Evolutionary conservation across 1,140 invertebrate species (phyloP).

Genomic region (Procambarus clarkii): DNA sequence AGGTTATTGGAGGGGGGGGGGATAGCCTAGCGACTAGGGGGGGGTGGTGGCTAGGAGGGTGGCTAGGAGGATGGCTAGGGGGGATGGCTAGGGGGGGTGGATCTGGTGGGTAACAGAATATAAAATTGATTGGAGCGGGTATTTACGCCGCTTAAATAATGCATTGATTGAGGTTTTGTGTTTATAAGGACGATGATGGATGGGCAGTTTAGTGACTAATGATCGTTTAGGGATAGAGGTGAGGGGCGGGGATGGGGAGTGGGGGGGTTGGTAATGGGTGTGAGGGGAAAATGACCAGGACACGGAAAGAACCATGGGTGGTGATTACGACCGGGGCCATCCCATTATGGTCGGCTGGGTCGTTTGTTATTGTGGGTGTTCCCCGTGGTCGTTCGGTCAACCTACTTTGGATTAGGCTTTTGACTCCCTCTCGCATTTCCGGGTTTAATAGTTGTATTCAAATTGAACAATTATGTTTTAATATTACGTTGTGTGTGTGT

Average conservation of each 20-base stretch:
- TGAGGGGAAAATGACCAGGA: not conserved
- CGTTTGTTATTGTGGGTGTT: not conserved
- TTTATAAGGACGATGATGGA: constrained; percentile 42
- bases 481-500: no score
- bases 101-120: constrained; percentile 29
- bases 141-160: constrained; percentile 21
- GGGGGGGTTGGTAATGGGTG: not conserved
- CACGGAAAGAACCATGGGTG: not conserved
- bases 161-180: constrained; percentile 34
- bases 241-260: not conserved
- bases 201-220: constrained; percentile 49
- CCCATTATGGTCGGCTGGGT: not conserved
- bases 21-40: no score
- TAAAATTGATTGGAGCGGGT: constrained; percentile 42
- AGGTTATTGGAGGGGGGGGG: not conserved
- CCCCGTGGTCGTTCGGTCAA: not conserved
- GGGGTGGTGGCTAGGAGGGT: not conserved
- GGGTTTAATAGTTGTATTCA: no score
- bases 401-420: no score
- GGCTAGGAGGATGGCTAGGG: not conserved
- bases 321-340: not conserved
- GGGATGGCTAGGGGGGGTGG: not conserved
- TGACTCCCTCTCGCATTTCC: no score
- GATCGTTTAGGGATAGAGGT: constrained; percentile 41
- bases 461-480: no score